A percentile compares a stretch with the other conserved stretches of the same genome.
Evolutionary conservation across 2,888 invertebrate species (phyloP).

Genomic region (Tridacna crocea): DNA sequence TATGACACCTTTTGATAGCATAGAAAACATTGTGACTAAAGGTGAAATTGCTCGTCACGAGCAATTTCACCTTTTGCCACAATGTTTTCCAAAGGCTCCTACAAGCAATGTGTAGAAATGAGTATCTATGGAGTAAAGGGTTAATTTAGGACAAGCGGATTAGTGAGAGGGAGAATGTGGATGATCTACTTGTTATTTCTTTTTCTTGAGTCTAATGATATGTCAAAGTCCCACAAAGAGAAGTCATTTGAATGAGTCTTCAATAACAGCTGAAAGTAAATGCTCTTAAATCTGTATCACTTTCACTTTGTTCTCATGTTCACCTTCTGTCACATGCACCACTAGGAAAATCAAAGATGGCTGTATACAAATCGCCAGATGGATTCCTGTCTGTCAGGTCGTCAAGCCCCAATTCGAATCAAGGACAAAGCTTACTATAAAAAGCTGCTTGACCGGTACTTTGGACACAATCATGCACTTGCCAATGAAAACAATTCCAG

Average conservation of each 20-base stretch:
- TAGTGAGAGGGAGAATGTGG: no score
- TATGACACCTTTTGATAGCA: no score
- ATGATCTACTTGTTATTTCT: no score
- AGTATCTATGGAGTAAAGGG: no score
- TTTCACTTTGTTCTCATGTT: constrained; percentile 14
- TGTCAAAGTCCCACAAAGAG: no score
- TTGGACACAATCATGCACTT: constrained; percentile 78
- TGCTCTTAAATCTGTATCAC: neutral
- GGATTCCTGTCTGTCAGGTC: constrained; percentile 69
- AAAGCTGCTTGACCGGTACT: constrained; percentile 79
- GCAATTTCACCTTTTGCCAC: no score
- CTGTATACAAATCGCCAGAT: constrained; percentile 70
- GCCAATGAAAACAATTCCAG: constrained; percentile 70
- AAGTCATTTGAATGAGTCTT: neutral
- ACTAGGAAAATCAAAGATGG: constrained; percentile 74
- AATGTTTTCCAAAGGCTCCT: no score
- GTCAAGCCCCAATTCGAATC: constrained; percentile 72
- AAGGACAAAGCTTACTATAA: constrained; percentile 80
- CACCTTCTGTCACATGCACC: constrained; percentile 53
- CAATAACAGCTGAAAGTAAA: neutral
- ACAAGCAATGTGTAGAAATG: no score
- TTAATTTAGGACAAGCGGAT: no score
- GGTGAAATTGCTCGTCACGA: no score
- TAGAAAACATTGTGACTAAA: no score
- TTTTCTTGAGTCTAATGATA: no score